phyloP scores from a whole-genome alignment of 2,888 invertebrate genomes.

The Oscheius sp. region DNA sequence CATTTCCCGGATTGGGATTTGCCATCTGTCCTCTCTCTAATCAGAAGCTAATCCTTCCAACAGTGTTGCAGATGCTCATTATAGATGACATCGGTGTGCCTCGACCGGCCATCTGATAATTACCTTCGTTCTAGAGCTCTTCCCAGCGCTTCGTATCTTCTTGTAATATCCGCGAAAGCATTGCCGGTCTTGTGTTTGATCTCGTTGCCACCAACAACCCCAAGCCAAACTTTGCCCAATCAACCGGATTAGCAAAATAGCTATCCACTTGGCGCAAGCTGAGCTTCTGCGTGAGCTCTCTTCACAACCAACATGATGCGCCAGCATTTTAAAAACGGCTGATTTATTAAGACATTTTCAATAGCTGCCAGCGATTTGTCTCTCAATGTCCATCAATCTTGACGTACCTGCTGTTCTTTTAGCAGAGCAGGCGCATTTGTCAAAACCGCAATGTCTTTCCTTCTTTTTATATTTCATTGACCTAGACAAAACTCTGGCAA shows the following conservation, averaged over 20 bases:
- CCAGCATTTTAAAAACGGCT: not conserved
- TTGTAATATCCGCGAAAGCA: conserved; percentile 7
- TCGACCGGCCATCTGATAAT: conserved; percentile 4
- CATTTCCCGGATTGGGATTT: too few species aligned
- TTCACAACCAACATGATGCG: not conserved
- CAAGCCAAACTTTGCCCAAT: conserved; percentile 18
- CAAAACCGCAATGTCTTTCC: conserved; percentile 15
- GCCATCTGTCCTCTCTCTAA: conserved; percentile 20
- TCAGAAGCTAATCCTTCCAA: conserved; percentile 8
- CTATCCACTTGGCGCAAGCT: conserved; percentile 10
- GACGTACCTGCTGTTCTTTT: conserved; percentile 26
- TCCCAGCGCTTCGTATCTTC: not conserved
- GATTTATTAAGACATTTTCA: conserved; percentile 14
- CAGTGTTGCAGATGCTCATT: conserved; percentile 25
- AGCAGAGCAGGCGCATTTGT: conserved; percentile 12
- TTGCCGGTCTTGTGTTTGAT: conserved; percentile 24
- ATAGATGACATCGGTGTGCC: conserved; percentile 1
- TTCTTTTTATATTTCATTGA: not conserved
- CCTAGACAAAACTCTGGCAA: not conserved
- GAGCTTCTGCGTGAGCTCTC: conserved; percentile 10
- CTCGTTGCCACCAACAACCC: conserved; percentile 4
- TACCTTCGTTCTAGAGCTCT: conserved; percentile 5
- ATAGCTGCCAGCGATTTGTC: conserved; percentile 21
- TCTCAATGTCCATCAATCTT: conserved; percentile 23
- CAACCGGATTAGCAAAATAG: conserved; percentile 26